Evolutionary conservation across 2,888 invertebrate genomes (phyloP).

Genomic region (Aporophyla lueneburgensis): DNA sequence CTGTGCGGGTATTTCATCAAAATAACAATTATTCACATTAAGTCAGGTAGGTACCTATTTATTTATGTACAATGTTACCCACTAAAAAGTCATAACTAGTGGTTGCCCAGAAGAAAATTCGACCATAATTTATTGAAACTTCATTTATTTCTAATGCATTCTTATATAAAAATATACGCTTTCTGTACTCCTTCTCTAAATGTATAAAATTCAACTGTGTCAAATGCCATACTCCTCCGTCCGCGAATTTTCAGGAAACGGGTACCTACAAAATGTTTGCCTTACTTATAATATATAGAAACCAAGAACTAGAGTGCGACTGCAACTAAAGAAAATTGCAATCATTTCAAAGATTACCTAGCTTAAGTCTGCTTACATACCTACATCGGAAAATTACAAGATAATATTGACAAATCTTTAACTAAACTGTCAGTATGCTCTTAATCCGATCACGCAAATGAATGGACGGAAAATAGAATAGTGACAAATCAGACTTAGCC

Average conservation of each 20-base stretch:
- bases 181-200: too few species aligned
- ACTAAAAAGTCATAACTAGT: neutral
- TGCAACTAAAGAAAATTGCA: conserved; percentile 1
- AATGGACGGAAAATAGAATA: conserved; percentile 23
- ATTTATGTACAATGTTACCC: neutral
- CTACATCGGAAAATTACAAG: conserved; percentile 37
- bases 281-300: neutral
- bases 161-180: too few species aligned
- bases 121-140: too few species aligned
- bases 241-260: too few species aligned
- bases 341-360: conserved; percentile 6
- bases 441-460: conserved; percentile 34
- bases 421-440: conserved; percentile 34
- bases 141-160: too few species aligned
- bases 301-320: neutral
- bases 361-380: conserved; percentile 15
- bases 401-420: conserved; percentile 26
- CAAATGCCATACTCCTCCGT: too few species aligned
- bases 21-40: neutral
- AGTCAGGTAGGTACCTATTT: neutral
- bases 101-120: too few species aligned
- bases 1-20: neutral
- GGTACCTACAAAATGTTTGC: too few species aligned
- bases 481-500: neutral
- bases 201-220: too few species aligned